A percentile compares a stretch with the other conserved stretches of the same genome.
phyloP scores from a whole-genome alignment of 2,888 invertebrate species.

The Parnassius smintheus region DNA sequence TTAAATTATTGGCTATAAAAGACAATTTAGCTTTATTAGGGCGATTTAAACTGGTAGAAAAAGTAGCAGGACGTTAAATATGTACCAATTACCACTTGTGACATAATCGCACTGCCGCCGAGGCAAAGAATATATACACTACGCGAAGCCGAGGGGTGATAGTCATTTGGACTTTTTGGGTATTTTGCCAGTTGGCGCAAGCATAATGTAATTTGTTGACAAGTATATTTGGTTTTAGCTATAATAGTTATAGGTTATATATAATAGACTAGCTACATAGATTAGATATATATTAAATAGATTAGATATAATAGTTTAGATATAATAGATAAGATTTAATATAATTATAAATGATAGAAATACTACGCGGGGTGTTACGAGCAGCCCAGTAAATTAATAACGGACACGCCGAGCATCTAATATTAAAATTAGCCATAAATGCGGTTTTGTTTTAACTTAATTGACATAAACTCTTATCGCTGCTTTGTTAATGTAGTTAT shows the following conservation, averaged over 20 bases:
- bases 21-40: conserved; percentile 8
- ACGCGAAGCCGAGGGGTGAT: conserved; percentile 41
- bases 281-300: no score
- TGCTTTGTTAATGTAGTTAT: conserved; percentile 5
- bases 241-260: no score
- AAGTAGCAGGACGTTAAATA: conserved; percentile 47
- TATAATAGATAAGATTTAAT: no score
- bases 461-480: conserved; percentile 13
- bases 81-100: conserved; percentile 60
- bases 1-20: conserved; percentile 4
- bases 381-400: conserved; percentile 6
- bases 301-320: no score
- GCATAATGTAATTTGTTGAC: conserved; percentile 52
- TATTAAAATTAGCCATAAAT: conserved; percentile 13
- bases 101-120: conserved; percentile 51
- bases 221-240: conserved; percentile 38
- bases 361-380: conserved; percentile 14
- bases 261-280: no score
- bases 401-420: background rate
- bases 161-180: conserved; percentile 62
- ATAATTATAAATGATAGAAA: conserved; percentile 26
- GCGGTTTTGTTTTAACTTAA: background rate
- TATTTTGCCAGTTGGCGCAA: conserved; percentile 58
- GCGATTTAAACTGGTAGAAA: conserved; percentile 15
- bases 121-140: conserved; percentile 29